Evolutionary conservation across 2,113 vertebrate genomes (phyloP), one percentile per base, ranked within the genome.

Genomic region (Alectura lathami): DNA sequence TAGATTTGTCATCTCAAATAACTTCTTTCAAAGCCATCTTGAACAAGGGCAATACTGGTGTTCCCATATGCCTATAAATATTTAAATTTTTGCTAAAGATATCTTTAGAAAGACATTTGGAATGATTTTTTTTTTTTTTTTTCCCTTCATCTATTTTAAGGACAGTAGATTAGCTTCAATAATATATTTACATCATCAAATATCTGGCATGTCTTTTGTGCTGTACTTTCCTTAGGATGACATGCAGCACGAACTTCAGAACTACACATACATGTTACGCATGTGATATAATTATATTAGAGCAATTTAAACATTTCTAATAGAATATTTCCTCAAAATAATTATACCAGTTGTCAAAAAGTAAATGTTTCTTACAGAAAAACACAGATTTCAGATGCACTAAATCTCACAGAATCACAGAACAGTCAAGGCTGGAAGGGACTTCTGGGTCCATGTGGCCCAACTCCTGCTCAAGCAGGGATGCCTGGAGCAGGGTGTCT

Each of bases 1-100:
- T 43, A 57, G 27, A 88, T 66, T 82, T 95, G 20, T 80, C 42
- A 48, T 51, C 77, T 85, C 64, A 89, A 77, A 84, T 77, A 90
- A 70, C 18, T 36, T 88, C 27, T 60, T 90, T 75, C 38, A 90
- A 93, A 95, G 54, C 18, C 26, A n/a, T 64, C n/a, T 59, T 79
- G 66, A 63, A 76, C 63, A 80, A 1, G 42, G 63, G 8, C 34
- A 70, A 50, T 74, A 53, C 7, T 70, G 36, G 64, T 89, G 60
- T 43, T 94, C 34, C 70, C 43, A 56, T 48, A 56, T 42, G 23
- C 36, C 67, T 77, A 59, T 83, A 68, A 84, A 88, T 91, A 91
- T 72, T 84, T 64, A 82, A 43, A 22, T 68, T 88, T 74, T 90
- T 86, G 14, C 27, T 88, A 15, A 82, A 79, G 17, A 29, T 60